Percentiles rank a stretch among this genome's conserved stretches.
Evolutionary conservation across 2,888 invertebrate genomes (phyloP).

Genomic region (Hanleya hanleyi): DNA sequence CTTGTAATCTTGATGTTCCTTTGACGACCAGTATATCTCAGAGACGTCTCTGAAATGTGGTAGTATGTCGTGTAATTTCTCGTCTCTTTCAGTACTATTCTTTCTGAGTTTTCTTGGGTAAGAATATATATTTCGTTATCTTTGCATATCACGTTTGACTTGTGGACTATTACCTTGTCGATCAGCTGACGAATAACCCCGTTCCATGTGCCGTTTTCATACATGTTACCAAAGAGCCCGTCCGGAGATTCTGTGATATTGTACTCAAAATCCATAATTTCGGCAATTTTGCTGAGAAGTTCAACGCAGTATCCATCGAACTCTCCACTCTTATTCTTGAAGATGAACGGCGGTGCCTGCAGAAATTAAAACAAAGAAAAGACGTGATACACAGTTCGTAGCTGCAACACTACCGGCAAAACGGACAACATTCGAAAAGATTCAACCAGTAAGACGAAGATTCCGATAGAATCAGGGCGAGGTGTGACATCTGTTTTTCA

Average conservation of each 20-base stretch:
- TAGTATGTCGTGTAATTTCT: too few relatives aligned
- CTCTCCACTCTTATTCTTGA: constrained; percentile 48
- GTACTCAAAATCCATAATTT: constrained; percentile 91
- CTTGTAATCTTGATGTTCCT: too few relatives aligned
- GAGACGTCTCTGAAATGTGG: too few relatives aligned
- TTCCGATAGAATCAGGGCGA: too few relatives aligned
- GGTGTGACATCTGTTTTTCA: too few relatives aligned
- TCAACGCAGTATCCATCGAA: constrained; percentile 93
- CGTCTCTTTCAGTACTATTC: too few relatives aligned
- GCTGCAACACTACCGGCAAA: too few relatives aligned
- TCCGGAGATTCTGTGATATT: constrained; percentile 81
- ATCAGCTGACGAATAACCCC: constrained; percentile 68
- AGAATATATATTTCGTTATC: not conserved
- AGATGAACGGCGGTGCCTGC: constrained; percentile 73
- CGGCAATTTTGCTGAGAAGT: constrained; percentile 88
- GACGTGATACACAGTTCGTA: not conserved
- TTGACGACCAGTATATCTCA: too few relatives aligned
- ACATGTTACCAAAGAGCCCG: constrained; percentile 90
- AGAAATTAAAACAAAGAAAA: not conserved
- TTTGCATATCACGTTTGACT: too few relatives aligned
- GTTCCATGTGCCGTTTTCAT: constrained; percentile 75
- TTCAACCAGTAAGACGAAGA: too few relatives aligned
- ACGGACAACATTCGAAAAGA: too few relatives aligned
- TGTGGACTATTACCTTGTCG: constrained; percentile 51
- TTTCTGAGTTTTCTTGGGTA: not conserved